Evolutionary conservation across 2,797 vertebrate genomes (phyloP).

Genomic region (Phoebastria nigripes): DNA sequence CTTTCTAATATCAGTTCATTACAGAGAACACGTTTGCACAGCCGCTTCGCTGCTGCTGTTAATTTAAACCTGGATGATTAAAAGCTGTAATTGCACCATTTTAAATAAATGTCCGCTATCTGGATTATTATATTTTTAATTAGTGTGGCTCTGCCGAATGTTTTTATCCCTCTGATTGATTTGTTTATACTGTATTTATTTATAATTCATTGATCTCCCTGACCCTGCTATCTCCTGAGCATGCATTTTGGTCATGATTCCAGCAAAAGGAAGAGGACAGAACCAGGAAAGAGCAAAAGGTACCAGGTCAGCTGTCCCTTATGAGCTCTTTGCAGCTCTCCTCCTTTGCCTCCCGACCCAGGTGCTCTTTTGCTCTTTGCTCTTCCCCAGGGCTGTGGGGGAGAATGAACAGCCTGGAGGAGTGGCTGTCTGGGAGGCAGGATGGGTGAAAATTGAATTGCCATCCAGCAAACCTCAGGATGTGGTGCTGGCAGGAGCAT

Average conservation of each 20-base stretch:
- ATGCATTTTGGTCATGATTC: not conserved
- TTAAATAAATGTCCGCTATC: slow-evolving; percentile 62
- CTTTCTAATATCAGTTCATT: slow-evolving; percentile 62
- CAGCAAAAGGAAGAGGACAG: slow-evolving; percentile 24
- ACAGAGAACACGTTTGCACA: not conserved
- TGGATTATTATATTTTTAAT: slow-evolving; percentile 75
- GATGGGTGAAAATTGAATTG: not conserved
- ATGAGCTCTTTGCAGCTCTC: not conserved
- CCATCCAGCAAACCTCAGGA: not conserved
- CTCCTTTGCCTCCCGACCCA: not conserved
- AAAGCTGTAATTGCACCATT: slow-evolving; percentile 65
- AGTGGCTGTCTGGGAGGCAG: not conserved
- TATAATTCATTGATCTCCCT: slow-evolving; percentile 50
- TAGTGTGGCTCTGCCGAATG: slow-evolving; percentile 45
- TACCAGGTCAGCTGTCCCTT: not conserved
- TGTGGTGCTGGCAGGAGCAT: not conserved
- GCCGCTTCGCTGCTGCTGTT: slow-evolving; percentile 54
- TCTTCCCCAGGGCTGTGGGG: not conserved
- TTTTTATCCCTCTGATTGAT: slow-evolving; percentile 63
- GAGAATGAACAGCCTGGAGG: not conserved
- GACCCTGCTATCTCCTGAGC: slow-evolving; percentile 10
- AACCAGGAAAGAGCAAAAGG: slow-evolving; percentile 44
- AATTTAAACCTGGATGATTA: slow-evolving; percentile 68
- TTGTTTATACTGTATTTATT: slow-evolving; percentile 62
- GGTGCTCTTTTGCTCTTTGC: not conserved